A percentile compares a stretch with the other conserved stretches of the same genome.
Evolutionary conservation across 2,113 vertebrate genomes (phyloP).

Genomic region (Ellobius talpinus): DNA sequence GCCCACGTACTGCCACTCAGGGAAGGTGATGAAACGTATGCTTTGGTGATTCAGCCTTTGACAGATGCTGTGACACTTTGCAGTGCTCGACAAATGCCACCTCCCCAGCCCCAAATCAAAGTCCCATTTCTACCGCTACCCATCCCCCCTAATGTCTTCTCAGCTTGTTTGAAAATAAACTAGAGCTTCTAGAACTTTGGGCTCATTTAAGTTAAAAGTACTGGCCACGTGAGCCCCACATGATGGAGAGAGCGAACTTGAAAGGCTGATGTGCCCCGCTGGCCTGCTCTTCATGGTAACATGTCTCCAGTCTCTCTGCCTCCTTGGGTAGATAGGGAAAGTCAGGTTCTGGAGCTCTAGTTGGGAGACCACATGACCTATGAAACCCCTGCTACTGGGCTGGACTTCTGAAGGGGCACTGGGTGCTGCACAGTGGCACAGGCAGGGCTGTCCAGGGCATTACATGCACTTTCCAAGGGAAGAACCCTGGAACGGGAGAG

Average conservation of each 20-base stretch:
- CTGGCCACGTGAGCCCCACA: neutral
- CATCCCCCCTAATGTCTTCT: fast-evolving
- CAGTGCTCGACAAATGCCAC: too few relatives aligned
- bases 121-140: neutral
- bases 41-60: neutral
- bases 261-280: neutral
- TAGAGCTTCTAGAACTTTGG: neutral
- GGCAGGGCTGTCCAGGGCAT: fast-evolving
- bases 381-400: neutral
- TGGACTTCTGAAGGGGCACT: neutral
- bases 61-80: neutral
- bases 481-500: fast-evolving
- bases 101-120: neutral
- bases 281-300: fast-evolving
- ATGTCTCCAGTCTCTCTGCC: neutral
- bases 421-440: neutral
- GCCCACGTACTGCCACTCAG: neutral
- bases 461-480: neutral
- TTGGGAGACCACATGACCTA: too few relatives aligned
- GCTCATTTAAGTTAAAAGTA: neutral
- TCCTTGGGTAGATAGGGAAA: neutral
- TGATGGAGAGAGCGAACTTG: neutral
- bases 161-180: neutral
- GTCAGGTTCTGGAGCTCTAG: neutral
- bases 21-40: neutral